phyloP scores from a whole-genome alignment of 2,797 vertebrate genomes.

The Spondyliosoma cantharus region DNA sequence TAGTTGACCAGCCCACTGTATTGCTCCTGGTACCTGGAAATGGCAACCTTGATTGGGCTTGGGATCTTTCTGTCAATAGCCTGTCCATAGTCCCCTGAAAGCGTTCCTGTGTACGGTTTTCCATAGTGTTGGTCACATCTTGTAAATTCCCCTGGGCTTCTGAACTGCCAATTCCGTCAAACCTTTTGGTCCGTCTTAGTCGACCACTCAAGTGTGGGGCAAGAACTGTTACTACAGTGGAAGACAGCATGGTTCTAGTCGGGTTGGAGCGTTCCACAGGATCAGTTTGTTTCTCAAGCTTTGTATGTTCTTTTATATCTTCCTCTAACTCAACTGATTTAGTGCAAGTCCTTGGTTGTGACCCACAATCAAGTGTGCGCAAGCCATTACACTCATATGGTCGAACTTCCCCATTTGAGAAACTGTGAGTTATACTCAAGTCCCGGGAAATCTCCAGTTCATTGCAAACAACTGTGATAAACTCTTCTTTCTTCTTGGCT shows the following conservation, averaged over 20 bases:
- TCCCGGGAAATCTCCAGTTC: slow-evolving; percentile 28
- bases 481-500: slow-evolving; percentile 39
- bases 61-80: slow-evolving; percentile 34
- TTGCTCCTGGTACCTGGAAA: slow-evolving; percentile 59
- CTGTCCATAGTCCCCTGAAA: slow-evolving; percentile 57
- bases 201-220: slow-evolving; percentile 79
- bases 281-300: slow-evolving; percentile 16
- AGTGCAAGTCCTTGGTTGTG: slow-evolving; percentile 27
- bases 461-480: slow-evolving; percentile 21
- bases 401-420: slow-evolving; percentile 37
- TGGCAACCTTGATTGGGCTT: slow-evolving; percentile 51
- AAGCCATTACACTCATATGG: slow-evolving; percentile 30
- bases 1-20: slow-evolving; percentile 72
- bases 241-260: slow-evolving; percentile 79
- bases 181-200: slow-evolving; percentile 73
- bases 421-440: slow-evolving; percentile 22
- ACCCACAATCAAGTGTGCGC: slow-evolving; percentile 15
- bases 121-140: slow-evolving; percentile 41
- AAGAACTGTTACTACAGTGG: slow-evolving; percentile 82
- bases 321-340: slow-evolving; percentile 24
- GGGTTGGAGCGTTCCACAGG: slow-evolving; percentile 24
- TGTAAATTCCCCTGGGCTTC: slow-evolving; percentile 62
- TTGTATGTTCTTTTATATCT: slow-evolving; percentile 29
- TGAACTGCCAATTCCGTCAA: slow-evolving; percentile 45
- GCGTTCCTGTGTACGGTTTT: slow-evolving; percentile 24